A percentile compares a stretch with the other conserved stretches of the same genome.
Evolutionary conservation across 2,797 vertebrate species (phyloP).

Genomic region (Notoglanidium macrostoma): DNA sequence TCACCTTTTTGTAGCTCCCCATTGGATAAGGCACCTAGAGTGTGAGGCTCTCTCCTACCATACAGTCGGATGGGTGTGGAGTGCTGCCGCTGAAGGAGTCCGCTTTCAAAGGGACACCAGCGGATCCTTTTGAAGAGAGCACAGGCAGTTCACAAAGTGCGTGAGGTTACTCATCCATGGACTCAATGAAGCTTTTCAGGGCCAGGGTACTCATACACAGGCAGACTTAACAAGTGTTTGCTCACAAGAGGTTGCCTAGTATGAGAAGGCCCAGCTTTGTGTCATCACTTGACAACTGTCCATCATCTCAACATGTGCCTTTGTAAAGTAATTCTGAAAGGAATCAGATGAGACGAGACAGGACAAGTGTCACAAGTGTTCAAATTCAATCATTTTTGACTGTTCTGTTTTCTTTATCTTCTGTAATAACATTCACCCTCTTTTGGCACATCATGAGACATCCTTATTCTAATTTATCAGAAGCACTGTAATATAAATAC

Average conservation of each 20-base stretch:
- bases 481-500: neutral
- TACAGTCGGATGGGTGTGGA: slow-evolving; percentile 53
- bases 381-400: slow-evolving; percentile 25
- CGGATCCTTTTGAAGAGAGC: slow-evolving; percentile 54
- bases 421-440: neutral
- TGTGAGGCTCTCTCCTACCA: slow-evolving; percentile 50
- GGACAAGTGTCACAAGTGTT: slow-evolving; percentile 14
- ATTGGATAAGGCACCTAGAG: slow-evolving; percentile 53
- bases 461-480: neutral
- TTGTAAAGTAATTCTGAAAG: slow-evolving; percentile 57
- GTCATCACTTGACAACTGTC: slow-evolving; percentile 62
- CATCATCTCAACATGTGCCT: slow-evolving; percentile 55
- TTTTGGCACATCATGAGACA: neutral
- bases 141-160: slow-evolving; percentile 47
- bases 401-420: slow-evolving; percentile 24
- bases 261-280: slow-evolving; percentile 49
- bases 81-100: slow-evolving; percentile 51
- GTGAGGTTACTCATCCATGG: slow-evolving; percentile 55
- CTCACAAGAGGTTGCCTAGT: slow-evolving; percentile 62
- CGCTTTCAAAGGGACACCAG: slow-evolving; percentile 55
- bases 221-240: slow-evolving; percentile 66
- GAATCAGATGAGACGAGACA: slow-evolving; percentile 54
- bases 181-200: slow-evolving; percentile 68
- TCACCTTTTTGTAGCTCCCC: slow-evolving; percentile 53
- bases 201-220: slow-evolving; percentile 54